Percentiles rank a stretch among this genome's conserved stretches.
Conservation (phyloP, 2,113 vertebrate species). For the Nipponia nippon region DNA sequence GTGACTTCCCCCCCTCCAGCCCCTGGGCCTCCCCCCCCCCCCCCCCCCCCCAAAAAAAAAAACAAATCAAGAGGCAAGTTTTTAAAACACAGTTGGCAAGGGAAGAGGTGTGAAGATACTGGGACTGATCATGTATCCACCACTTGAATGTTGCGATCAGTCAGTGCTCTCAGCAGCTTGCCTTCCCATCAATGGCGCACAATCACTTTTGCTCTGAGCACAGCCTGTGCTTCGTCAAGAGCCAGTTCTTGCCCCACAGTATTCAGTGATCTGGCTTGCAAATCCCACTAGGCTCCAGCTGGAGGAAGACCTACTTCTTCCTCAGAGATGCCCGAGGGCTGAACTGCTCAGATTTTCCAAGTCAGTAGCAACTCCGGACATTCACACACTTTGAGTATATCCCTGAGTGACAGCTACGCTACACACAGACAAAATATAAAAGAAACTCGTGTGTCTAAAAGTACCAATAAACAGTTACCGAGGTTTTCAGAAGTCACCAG, state of each 20-base stretch:
- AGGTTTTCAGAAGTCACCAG: not conserved
- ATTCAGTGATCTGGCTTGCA: not conserved
- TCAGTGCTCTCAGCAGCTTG: not conserved
- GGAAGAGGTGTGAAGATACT: not conserved
- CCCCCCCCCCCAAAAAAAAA: no score
- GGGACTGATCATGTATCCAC: fast-evolving
- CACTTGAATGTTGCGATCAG: fast-evolving
- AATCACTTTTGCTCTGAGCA: not conserved
- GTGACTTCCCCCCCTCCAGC: not conserved
- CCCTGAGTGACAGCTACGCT: not conserved
- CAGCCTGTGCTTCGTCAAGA: not conserved
- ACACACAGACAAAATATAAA: not conserved
- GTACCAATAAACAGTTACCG: not conserved
- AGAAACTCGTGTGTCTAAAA: not conserved
- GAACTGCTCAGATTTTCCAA: not conserved
- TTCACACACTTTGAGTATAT: not conserved
- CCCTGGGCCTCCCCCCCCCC: no score
- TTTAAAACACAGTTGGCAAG: not conserved
- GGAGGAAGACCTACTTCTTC: not conserved
- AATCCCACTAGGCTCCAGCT: not conserved
- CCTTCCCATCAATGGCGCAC: not conserved
- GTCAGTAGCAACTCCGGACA: fast-evolving
- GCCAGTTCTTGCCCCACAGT: not conserved
- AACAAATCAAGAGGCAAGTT: not conserved
- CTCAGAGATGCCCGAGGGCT: not conserved